Base-by-base conservation (phyloP, 2,888 invertebrate genomes). In the Perizoma affinitatum region DNA sequence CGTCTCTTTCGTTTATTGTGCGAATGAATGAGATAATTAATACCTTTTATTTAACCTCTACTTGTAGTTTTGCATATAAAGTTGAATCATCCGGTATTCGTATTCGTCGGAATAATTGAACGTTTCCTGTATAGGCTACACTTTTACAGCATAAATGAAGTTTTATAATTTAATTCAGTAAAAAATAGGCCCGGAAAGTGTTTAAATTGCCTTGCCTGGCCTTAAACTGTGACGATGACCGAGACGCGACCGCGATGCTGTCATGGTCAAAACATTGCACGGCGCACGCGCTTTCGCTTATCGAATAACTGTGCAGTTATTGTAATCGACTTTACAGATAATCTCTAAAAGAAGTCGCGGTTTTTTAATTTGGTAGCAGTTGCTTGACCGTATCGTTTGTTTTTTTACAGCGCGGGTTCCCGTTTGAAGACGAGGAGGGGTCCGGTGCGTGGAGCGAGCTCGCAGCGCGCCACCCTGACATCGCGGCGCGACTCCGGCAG, bases 381-480 rank as follows among this genome's bases (percentile, higher is more conserved):
- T 36, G 10, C 22, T 7, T 67, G 43, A 68, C 42, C 46, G 5
- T 42, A 8, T 34, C 33, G 0, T 55, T 44, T 61, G 44, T 48
- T 79, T 76, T 73, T 76, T 78, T 74, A 52, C 90, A 94, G 94
- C 93, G 90, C 76, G 95, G 95, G 67, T 95, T 95, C 76, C 95
- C 95, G 67, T 95, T 96, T 82, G 95, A 95, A 80, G 94, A 94
- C 75, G 93, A 93, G 74, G 92, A 93, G 72, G 90, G 92, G 58
- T 91, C 94, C 65, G 90, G 93, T 70, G 92, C 93, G 79, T 92
- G 96, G 83, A 95, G 95, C 86, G 94, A 95, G 79, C 90, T 96
- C 70, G 96, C 95, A 47, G 90, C 94, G 68, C 93, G 96, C 8
- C 95, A 96, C 82, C 96, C 96, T 42, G 95, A 96, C 81, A 94